These are phyloP conservation scores for Jaculus jaculus DNA, from an alignment of 2,113 vertebrate species.

Conservation along the genomic window DNA sequence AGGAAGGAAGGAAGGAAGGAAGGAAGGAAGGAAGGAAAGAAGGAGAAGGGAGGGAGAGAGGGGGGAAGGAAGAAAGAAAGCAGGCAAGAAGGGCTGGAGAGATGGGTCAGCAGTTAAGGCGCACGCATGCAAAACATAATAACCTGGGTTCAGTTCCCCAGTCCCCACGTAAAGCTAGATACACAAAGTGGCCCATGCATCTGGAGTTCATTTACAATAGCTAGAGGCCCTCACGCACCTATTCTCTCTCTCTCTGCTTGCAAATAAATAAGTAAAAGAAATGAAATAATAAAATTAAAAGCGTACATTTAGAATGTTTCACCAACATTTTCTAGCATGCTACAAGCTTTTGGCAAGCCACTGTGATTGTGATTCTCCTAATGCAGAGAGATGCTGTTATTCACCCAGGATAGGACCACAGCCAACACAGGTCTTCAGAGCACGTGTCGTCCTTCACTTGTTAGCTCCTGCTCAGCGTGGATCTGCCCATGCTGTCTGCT, in stretches of 20 bases:
- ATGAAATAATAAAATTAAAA: constrained; percentile 20
- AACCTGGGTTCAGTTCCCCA: too few species aligned
- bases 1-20: too few species aligned
- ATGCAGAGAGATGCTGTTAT: not conserved
- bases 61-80: too few species aligned
- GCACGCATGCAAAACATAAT: too few species aligned
- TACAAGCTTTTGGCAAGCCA: not conserved
- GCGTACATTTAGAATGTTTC: not conserved
- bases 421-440: not conserved
- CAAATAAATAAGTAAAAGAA: too few species aligned
- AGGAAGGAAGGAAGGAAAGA: too few species aligned
- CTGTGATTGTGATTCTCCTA: not conserved
- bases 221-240: too few species aligned
- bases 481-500: not conserved
- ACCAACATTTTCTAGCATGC: not conserved
- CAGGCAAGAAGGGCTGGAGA: too few species aligned
- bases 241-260: too few species aligned
- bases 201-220: not conserved
- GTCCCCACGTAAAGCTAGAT: not conserved
- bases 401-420: not conserved
- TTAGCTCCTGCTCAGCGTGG: not conserved
- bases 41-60: too few species aligned
- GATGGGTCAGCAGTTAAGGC: too few species aligned
- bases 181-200: not conserved
- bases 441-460: not conserved